Percentiles rank a stretch among this genome's conserved stretches.
Evolutionary conservation across 2,888 invertebrate species (phyloP).

Genomic region (Venusia cambrica): DNA sequence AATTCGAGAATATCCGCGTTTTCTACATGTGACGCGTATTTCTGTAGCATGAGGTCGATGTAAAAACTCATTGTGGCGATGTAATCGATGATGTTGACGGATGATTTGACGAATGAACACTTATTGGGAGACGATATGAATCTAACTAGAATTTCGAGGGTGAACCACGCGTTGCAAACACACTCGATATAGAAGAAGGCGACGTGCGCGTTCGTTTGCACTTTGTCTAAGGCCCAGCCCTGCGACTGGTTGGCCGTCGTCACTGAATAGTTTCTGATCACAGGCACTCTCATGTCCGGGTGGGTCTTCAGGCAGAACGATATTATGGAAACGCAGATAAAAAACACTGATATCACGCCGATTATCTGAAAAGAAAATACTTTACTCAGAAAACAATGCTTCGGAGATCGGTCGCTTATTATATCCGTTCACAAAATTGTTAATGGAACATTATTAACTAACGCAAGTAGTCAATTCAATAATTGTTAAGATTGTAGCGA

Average conservation of each 20-base stretch:
- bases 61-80: slow-evolving; percentile 99
- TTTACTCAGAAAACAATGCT: slow-evolving; percentile 1
- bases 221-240: slow-evolving; percentile 93
- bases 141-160: slow-evolving; percentile 95
- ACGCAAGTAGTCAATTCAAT: no score
- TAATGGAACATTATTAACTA: no score
- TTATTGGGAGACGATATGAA: slow-evolving; percentile 97
- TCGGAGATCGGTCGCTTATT: no score
- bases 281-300: slow-evolving; percentile 97
- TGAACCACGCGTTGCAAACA: slow-evolving; percentile 99
- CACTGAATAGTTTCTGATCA: slow-evolving; percentile 90
- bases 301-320: slow-evolving; percentile 99
- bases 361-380: slow-evolving; percentile 89
- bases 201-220: slow-evolving; percentile 96
- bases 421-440: no score
- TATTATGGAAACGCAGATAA: slow-evolving; percentile 99
- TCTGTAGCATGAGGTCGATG: slow-evolving; percentile 94
- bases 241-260: slow-evolving; percentile 87
- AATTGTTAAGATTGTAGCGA: no score
- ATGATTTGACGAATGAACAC: slow-evolving; percentile 96
- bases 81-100: slow-evolving; percentile 99
- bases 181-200: slow-evolving; percentile 99
- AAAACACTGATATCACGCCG: slow-evolving; percentile 98
- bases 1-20: slow-evolving; percentile 98
- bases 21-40: slow-evolving; percentile 94